Evolutionary conservation across 2,888 invertebrate genomes (phyloP), one percentile per base, ranked within the genome.

Genomic region (Synanthedon tipuliformis): DNA sequence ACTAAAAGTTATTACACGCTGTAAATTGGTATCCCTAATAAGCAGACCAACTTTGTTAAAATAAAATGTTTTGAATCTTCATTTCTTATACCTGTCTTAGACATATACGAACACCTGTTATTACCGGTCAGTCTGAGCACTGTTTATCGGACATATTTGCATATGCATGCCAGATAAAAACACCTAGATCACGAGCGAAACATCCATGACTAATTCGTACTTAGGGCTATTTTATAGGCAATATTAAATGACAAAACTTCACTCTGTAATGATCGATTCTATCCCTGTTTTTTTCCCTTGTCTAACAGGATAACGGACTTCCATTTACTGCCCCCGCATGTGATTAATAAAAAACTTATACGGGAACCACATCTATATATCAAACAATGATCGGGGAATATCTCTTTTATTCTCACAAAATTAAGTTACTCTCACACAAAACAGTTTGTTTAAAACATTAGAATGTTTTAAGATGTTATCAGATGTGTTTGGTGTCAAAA

Each of bases 361-460:
- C 57, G 62, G 64, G 66, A 62, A 58, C 57, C 61, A 60, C 64
- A 76, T 75, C 77, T 68, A 77, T 78, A 72, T 68, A 73, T 74
- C 76, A 82, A 78, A 78, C 74, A 74, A 73, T 64, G 55, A 58
- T 56, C 58, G 66, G 57, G 65, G 73, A 75, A 77, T 71, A 78
- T 72, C 69, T 76, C 81, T 81, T 83, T 85, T 84, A 82, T 86
- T 73, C 75, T 73, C 63, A 58, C 61, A 72, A 84, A 84, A 86
- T 87, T 85, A 82, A 84, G 86, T 86, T 86, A 86, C 68, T 78
- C 34, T 78, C 71, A 74, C 65, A 83, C 82, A 84, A 85, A 85
- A 68, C 81, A 84, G 85, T 86, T 86, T 87, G 87, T 86, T 86
- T 85, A 86, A 85, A 87, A 85, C 84, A 86, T 86, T 86, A 87